Conservation (phyloP, 2,888 invertebrate genomes). For the Apamea monoglypha region DNA sequence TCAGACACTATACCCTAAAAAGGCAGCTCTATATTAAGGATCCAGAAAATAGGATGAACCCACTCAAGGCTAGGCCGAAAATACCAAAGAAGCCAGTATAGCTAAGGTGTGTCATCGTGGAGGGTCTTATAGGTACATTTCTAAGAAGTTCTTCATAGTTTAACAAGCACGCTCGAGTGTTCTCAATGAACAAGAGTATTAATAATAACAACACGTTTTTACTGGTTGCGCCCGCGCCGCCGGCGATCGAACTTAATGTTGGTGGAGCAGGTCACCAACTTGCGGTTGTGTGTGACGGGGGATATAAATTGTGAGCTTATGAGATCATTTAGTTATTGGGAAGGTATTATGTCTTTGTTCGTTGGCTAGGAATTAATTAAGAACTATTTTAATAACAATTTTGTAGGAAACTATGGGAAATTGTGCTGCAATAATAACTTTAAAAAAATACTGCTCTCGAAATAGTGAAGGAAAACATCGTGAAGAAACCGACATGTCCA, state of each 20-base stretch:
- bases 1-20: background rate
- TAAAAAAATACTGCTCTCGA: background rate
- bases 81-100: background rate
- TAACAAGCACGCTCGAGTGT: constrained; percentile 68
- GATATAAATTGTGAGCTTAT: constrained; percentile 38
- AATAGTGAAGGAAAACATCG: too few species aligned
- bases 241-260: constrained; percentile 79
- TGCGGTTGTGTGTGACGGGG: constrained; percentile 63
- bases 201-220: constrained; percentile 88
- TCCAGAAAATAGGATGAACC: constrained; percentile 3
- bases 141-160: constrained; percentile 72
- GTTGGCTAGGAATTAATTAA: background rate
- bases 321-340: constrained; percentile 23
- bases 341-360: background rate
- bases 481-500: too few species aligned
- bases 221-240: constrained; percentile 84
- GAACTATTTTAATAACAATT: background rate
- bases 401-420: background rate
- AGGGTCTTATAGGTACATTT: constrained; percentile 69
- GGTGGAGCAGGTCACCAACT: constrained; percentile 73
- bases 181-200: constrained; percentile 86
- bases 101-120: constrained; percentile 61
- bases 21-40: background rate
- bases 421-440: background rate
- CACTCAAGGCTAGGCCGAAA: constrained; percentile 10